A percentile compares a stretch with the other conserved stretches of the same genome.
phyloP scores from a whole-genome alignment of 2,888 invertebrate genomes.

The Drosophila algonquin region DNA sequence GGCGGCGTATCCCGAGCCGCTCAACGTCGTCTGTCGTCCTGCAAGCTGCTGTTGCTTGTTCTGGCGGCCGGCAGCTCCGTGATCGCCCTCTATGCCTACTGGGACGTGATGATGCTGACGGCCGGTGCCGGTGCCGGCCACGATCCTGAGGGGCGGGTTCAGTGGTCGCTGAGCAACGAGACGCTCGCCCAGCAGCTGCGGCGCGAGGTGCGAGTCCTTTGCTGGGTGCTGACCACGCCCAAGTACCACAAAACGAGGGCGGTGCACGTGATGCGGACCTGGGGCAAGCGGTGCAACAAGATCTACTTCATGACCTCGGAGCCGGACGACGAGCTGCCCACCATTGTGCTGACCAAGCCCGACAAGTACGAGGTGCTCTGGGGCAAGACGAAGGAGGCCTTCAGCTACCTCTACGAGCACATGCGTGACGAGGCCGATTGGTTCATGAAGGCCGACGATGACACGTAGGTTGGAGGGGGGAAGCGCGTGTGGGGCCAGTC shows the following conservation, averaged over 20 bases:
- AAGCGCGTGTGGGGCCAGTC: too few relatives aligned
- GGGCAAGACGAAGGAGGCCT: conserved; percentile 98
- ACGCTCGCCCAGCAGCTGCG: conserved; percentile 88
- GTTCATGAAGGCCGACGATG: conserved; percentile 99
- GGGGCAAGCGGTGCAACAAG: conserved; percentile 96
- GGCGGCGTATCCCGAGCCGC: conserved; percentile 2
- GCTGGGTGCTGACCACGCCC: conserved; percentile 98
- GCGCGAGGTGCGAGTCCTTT: conserved; percentile 92
- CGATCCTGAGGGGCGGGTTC: too few relatives aligned
- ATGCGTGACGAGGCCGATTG: conserved; percentile 94
- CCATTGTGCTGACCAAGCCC: conserved; percentile 88
- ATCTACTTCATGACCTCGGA: conserved; percentile 93
- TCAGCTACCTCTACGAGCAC: conserved; percentile 92
- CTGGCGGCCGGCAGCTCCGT: conserved; percentile 24
- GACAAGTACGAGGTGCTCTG: conserved; percentile 96
- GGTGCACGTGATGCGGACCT: conserved; percentile 94
- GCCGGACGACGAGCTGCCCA: conserved; percentile 89
- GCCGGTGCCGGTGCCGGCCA: background rate
- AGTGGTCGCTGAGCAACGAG: background rate
- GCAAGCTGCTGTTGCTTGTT: conserved; percentile 27
- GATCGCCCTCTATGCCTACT: conserved; percentile 44
- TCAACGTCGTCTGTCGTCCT: conserved; percentile 24
- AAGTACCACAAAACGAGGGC: conserved; percentile 94
- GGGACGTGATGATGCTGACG: conserved; percentile 49
- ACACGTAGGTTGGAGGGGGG: conserved; percentile 89